Conservation (phyloP, 2,113 vertebrate genomes). For the Corydoras maculifer region DNA sequence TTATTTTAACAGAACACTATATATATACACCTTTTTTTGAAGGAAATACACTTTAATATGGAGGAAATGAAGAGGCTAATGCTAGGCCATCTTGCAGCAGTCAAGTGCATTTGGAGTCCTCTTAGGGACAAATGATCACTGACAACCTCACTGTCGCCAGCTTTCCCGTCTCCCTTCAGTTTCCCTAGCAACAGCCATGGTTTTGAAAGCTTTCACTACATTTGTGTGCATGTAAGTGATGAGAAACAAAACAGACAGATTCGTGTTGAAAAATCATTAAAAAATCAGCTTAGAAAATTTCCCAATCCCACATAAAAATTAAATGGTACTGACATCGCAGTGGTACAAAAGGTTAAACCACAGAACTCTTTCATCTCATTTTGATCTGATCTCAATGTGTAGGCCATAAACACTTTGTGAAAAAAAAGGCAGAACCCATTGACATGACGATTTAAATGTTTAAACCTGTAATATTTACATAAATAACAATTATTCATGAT, state of each 20-base stretch:
- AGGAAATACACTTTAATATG: neutral
- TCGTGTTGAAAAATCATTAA: constrained; percentile 17
- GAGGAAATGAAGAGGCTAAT: constrained; percentile 14
- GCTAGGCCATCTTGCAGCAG: constrained; percentile 16
- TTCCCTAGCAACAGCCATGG: constrained; percentile 61
- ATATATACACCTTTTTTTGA: no score
- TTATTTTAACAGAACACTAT: no score
- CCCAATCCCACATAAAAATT: constrained; percentile 54
- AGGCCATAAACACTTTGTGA: constrained; percentile 32
- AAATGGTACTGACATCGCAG: constrained; percentile 54
- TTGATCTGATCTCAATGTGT: constrained; percentile 38
- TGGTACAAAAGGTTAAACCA: constrained; percentile 41
- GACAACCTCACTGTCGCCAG: constrained; percentile 32
- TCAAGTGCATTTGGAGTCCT: constrained; percentile 35
- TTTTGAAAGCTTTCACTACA: constrained; percentile 49
- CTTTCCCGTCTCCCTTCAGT: constrained; percentile 50
- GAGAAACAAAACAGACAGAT: constrained; percentile 17
- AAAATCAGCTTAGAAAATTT: constrained; percentile 54
- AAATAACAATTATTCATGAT: no score
- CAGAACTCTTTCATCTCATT: constrained; percentile 39
- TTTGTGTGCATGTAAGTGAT: constrained; percentile 34
- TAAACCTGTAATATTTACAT: no score
- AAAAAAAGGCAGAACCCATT: constrained; percentile 9
- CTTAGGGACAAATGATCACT: constrained; percentile 42
- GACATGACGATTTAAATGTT: neutral